Conservation (phyloP, 2,888 invertebrate genomes). For the Mythimna loreyi region DNA sequence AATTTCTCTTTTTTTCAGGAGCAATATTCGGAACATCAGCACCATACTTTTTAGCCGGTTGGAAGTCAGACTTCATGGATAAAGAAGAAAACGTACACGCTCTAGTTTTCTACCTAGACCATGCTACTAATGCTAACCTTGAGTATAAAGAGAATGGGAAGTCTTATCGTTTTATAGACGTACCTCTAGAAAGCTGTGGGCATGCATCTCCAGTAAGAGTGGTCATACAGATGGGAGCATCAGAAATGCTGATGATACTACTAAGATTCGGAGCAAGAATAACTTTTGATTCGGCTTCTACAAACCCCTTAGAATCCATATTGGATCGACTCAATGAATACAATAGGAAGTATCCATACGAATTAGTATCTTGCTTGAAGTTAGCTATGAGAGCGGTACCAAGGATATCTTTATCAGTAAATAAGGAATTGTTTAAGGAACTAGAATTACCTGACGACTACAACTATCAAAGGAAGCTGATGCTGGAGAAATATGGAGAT, state of each 20-base stretch:
- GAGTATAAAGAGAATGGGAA: conserved; percentile 87
- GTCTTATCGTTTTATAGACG: conserved; percentile 93
- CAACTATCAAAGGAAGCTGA: conserved; percentile 84
- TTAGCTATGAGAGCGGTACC: conserved; percentile 92
- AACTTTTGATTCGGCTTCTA: conserved; percentile 90
- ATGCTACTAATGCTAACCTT: conserved; percentile 93
- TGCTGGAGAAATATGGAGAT: conserved; percentile 84
- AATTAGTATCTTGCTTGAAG: conserved; percentile 93
- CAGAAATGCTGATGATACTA: conserved; percentile 94
- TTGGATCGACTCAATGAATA: conserved; percentile 92
- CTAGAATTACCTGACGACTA: conserved; percentile 82
- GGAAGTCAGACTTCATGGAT: conserved; percentile 96
- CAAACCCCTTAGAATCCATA: conserved; percentile 92
- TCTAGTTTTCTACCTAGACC: conserved; percentile 94
- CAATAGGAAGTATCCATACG: conserved; percentile 92
- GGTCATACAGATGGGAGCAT: conserved; percentile 93
- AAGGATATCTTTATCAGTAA: conserved; percentile 88
- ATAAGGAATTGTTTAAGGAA: conserved; percentile 77
- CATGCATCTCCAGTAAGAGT: conserved; percentile 93
- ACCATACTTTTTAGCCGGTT: conserved; percentile 95
- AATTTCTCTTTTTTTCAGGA: conserved; percentile 91
- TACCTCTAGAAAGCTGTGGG: conserved; percentile 96
- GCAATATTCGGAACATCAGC: conserved; percentile 95
- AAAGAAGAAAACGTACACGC: conserved; percentile 95
- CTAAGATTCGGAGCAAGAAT: conserved; percentile 93